Conservation (phyloP, 2,888 invertebrate species). For the Drosophila rellima region DNA sequence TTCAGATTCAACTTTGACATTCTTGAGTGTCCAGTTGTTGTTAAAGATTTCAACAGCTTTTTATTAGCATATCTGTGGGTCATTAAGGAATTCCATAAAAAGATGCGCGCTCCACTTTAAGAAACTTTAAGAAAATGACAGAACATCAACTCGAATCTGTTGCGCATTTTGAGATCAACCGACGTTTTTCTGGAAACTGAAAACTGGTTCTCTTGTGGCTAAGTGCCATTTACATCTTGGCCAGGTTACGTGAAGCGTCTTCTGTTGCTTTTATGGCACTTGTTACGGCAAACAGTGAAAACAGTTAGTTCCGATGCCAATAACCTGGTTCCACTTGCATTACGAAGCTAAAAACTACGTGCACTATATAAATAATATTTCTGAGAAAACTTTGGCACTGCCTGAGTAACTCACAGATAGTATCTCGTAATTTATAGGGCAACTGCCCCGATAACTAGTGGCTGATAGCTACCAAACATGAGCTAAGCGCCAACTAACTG, state of each 20-base stretch:
- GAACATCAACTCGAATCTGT: conserved; percentile 26
- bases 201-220: conserved; percentile 66
- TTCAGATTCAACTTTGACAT: conserved; percentile 72
- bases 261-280: conserved; percentile 40
- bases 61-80: conserved; percentile 23
- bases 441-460: conserved; percentile 10
- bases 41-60: conserved; percentile 33
- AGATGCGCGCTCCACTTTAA: conserved; percentile 34
- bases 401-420: conserved; percentile 17
- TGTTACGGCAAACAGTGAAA: conserved; percentile 48
- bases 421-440: conserved; percentile 14
- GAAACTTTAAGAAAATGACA: conserved; percentile 26
- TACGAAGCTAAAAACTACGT: neutral
- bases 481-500: conserved; percentile 46
- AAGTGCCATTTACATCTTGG: conserved; percentile 45
- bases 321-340: conserved; percentile 52
- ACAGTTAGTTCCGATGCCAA: conserved; percentile 75
- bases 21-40: conserved; percentile 31
- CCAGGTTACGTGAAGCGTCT: conserved; percentile 36
- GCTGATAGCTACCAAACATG: conserved; percentile 30
- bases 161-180: conserved; percentile 30
- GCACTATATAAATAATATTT: neutral
- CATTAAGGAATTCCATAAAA: conserved; percentile 30
- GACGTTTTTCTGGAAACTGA: conserved; percentile 18
- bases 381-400: neutral